Percentiles rank a stretch among this genome's conserved stretches.
These are phyloP conservation scores for Pardosa pseudoannulata DNA, from an alignment of 2,888 invertebrate species.

Conservation along the genomic window DNA sequence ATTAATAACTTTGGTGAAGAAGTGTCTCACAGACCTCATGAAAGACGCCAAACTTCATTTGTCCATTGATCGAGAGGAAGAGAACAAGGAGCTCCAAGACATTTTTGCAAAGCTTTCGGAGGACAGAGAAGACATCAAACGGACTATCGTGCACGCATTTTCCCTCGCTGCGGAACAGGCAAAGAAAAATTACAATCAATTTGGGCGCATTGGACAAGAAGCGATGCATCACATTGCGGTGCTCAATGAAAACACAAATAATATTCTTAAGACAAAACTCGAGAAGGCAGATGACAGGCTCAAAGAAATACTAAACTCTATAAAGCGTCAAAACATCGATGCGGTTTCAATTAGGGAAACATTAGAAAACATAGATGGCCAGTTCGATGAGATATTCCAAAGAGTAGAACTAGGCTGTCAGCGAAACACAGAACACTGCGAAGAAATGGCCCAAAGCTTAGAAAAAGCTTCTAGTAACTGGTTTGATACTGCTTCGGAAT, in stretches of 20 bases:
- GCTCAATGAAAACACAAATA: constrained; percentile 29
- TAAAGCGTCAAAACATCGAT: constrained; percentile 15
- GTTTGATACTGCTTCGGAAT: neutral
- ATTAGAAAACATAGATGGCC: constrained; percentile 44
- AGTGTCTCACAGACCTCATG: neutral
- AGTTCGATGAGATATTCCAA: constrained; percentile 40
- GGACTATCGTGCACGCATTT: constrained; percentile 28
- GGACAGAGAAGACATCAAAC: constrained; percentile 48
- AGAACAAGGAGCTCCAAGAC: constrained; percentile 14
- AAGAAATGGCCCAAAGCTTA: constrained; percentile 24
- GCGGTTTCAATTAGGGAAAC: constrained; percentile 14
- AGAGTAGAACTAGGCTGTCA: constrained; percentile 29
- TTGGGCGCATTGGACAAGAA: constrained; percentile 25
- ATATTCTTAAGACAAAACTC: neutral
- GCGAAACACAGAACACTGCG: constrained; percentile 26
- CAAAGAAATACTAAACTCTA: neutral
- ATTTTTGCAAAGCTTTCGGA: constrained; percentile 17
- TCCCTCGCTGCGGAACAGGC: neutral
- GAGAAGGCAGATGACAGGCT: constrained; percentile 23
- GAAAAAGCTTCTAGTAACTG: constrained; percentile 22
- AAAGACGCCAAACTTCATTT: neutral
- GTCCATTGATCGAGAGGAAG: neutral
- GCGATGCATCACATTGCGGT: constrained; percentile 24
- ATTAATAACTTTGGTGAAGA: neutral
- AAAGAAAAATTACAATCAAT: constrained; percentile 17